phyloP scores from a whole-genome alignment of 2,797 vertebrate species.

The Trichosurus vulpecula region DNA sequence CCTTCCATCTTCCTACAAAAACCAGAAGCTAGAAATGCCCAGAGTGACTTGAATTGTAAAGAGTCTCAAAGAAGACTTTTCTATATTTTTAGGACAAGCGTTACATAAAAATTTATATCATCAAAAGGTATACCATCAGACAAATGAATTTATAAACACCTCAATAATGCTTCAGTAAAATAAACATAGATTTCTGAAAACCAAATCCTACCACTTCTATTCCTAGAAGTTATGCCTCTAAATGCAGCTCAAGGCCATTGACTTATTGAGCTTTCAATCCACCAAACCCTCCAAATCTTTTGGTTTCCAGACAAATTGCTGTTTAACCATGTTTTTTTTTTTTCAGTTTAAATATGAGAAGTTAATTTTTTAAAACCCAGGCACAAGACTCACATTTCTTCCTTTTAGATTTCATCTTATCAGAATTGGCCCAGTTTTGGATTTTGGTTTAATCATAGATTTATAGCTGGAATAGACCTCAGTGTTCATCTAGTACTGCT shows the following conservation, averaged over 20 bases:
- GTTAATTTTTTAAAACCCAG: neutral
- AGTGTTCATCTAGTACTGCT: neutral
- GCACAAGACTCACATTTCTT: neutral
- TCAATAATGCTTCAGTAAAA: neutral
- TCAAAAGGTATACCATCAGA: neutral
- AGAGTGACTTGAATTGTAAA: neutral
- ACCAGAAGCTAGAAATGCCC: neutral
- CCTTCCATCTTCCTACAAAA: neutral
- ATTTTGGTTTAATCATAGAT: neutral
- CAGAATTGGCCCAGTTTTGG: neutral
- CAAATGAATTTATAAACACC: neutral
- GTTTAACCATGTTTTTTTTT: neutral
- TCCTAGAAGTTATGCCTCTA: neutral
- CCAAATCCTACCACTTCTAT: neutral
- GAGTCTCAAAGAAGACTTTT: neutral
- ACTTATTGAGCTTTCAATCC: neutral
- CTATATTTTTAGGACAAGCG: neutral
- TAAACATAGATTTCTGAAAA: neutral
- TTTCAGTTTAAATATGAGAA: neutral
- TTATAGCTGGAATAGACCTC: neutral
- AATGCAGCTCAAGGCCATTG: neutral
- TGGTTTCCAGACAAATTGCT: neutral
- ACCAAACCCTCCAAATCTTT: neutral
- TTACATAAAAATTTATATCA: neutral
- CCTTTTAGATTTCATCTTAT: neutral